Conservation (phyloP, 2,888 invertebrate genomes). For the Vanessa cardui region DNA sequence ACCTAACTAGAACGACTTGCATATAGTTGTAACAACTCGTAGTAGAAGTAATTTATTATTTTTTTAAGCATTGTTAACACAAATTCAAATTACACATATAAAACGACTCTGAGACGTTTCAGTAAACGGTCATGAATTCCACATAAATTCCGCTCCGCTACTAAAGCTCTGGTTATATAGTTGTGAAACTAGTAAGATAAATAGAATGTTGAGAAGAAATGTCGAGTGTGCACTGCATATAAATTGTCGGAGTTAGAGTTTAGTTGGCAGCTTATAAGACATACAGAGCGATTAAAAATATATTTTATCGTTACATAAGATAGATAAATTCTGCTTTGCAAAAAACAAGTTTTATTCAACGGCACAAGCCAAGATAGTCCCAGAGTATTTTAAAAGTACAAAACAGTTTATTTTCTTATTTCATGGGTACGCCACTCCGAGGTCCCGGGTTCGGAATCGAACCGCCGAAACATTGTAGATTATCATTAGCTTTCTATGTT, state of each 20-base stretch:
- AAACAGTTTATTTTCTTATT: too few relatives aligned
- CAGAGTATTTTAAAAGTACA: too few relatives aligned
- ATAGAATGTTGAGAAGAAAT: slow-evolving; percentile 56
- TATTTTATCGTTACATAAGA: slow-evolving; percentile 13
- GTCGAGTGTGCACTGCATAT: slow-evolving; percentile 61
- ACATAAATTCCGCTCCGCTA: slow-evolving; percentile 34
- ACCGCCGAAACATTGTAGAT: too few relatives aligned
- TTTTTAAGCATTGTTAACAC: neutral
- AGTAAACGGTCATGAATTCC: slow-evolving; percentile 34
- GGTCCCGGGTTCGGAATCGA: too few relatives aligned
- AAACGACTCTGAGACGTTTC: slow-evolving; percentile 27
- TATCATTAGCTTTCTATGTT: too few relatives aligned
- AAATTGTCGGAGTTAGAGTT: slow-evolving; percentile 54
- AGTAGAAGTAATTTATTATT: neutral
- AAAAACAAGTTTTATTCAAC: slow-evolving; percentile 4
- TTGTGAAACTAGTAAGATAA: slow-evolving; percentile 54
- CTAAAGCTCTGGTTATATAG: slow-evolving; percentile 35
- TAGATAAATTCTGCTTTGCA: neutral
- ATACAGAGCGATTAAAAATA: slow-evolving; percentile 19
- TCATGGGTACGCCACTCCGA: too few relatives aligned
- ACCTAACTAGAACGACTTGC: too few relatives aligned
- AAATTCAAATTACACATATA: slow-evolving; percentile 12
- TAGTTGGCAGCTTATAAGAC: slow-evolving; percentile 24
- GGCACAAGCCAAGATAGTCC: too few relatives aligned
- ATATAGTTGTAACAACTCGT: too few relatives aligned